A percentile compares a stretch with the other conserved stretches of the same genome.
These are phyloP conservation scores for Chaitophorus viminalis DNA, from an alignment of 2,888 invertebrate genomes.

Conservation along the genomic window DNA sequence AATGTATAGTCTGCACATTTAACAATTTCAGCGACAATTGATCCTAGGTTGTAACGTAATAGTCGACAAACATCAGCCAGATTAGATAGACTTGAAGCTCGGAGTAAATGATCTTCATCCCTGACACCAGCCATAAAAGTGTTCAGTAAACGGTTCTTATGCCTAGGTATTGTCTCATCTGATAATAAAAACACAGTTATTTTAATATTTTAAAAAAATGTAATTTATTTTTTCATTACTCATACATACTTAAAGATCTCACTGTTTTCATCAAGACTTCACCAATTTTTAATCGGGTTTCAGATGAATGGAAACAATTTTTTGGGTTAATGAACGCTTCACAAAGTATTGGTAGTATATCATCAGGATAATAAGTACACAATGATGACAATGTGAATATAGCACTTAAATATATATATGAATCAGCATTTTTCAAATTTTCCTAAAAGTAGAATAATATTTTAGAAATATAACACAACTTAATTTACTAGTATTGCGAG, in stretches of 20 bases:
- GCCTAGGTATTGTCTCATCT: conserved; percentile 79
- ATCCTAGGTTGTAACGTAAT: conserved; percentile 78
- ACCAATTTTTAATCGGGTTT: conserved; percentile 81
- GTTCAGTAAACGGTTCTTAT: conserved; percentile 77
- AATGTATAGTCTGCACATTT: conserved; percentile 77
- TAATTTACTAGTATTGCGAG: neutral
- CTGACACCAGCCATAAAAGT: conserved; percentile 77
- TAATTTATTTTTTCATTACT: neutral
- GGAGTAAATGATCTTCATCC: conserved; percentile 78
- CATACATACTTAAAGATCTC: conserved; percentile 74
- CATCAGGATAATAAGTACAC: conserved; percentile 75
- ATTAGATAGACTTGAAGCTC: conserved; percentile 85
- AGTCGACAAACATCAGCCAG: conserved; percentile 83
- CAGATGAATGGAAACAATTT: conserved; percentile 66
- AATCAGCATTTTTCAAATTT: conserved; percentile 80
- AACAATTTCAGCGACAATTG: conserved; percentile 79
- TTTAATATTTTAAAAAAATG: neutral
- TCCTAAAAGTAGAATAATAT: conserved; percentile 71
- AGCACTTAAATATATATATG: conserved; percentile 83
- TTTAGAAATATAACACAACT: neutral
- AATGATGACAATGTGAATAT: conserved; percentile 80
- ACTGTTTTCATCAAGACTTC: conserved; percentile 81
- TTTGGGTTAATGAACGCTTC: conserved; percentile 74
- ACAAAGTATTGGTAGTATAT: conserved; percentile 76
- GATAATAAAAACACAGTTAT: conserved; percentile 65